phyloP scores from a whole-genome alignment of 2,113 vertebrate genomes.

The Lathamus discolor region DNA sequence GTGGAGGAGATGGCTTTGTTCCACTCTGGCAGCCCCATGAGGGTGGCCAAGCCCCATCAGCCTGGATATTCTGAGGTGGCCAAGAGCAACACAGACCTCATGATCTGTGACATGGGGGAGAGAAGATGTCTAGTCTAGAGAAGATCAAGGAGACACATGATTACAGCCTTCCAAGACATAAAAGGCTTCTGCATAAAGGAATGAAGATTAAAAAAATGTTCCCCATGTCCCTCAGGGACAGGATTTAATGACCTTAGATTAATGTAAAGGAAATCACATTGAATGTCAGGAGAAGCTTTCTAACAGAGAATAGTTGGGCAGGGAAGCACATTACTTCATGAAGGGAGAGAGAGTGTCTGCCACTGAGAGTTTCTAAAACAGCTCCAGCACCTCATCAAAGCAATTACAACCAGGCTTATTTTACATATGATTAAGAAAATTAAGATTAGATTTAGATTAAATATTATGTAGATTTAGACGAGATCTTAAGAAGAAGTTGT shows the following conservation, averaged over 20 bases:
- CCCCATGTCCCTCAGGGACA: neutral
- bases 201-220: neutral
- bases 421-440: neutral
- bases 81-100: neutral
- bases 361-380: neutral
- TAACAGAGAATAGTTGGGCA: neutral
- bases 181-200: neutral
- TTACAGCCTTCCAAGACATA: neutral
- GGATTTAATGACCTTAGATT: neutral
- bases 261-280: neutral
- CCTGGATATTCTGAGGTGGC: neutral
- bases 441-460: neutral
- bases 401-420: neutral
- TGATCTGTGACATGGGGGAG: neutral
- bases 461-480: neutral
- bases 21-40: neutral
- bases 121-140: neutral
- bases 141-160: slow-evolving; percentile 45
- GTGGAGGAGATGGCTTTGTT: neutral
- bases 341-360: neutral
- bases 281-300: neutral
- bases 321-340: neutral
- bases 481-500: neutral
- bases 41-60: neutral
- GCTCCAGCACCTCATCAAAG: neutral